Conservation (phyloP, 2,113 vertebrate genomes). For the Ancistrus triradiatus region DNA sequence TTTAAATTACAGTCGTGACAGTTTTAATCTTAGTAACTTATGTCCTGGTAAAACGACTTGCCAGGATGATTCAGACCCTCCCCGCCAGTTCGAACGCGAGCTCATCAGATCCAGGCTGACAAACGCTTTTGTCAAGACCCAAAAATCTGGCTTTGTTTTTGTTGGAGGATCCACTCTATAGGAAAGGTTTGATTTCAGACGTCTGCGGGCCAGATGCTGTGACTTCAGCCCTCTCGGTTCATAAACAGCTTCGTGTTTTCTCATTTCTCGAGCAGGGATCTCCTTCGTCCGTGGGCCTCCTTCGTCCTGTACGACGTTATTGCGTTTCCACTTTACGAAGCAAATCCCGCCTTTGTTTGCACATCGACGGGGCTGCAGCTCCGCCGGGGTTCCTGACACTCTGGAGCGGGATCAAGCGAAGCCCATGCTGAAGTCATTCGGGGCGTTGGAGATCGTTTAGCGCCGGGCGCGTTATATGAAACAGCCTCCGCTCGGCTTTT, state of each 20-base stretch:
- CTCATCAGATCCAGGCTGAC: constrained; percentile 9
- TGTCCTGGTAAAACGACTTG: too few species aligned
- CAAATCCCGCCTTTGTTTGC: constrained; percentile 52
- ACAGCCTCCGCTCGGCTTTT: constrained; percentile 15
- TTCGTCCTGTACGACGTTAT: constrained; percentile 28
- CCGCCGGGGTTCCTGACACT: constrained; percentile 36
- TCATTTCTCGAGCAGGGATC: not conserved
- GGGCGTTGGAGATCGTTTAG: constrained; percentile 18
- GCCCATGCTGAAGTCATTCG: constrained; percentile 32
- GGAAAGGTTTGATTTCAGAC: not conserved
- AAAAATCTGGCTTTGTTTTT: not conserved
- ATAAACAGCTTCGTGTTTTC: too few species aligned
- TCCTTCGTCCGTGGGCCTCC: constrained; percentile 3
- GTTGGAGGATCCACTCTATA: not conserved
- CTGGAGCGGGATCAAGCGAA: constrained; percentile 27
- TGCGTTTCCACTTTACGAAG: constrained; percentile 53
- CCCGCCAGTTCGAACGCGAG: too few species aligned
- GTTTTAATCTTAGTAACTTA: too few species aligned
- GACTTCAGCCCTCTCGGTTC: too few species aligned
- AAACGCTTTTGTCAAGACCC: not conserved
- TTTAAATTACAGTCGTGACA: too few species aligned
- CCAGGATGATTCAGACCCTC: too few species aligned
- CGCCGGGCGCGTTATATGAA: constrained; percentile 10
- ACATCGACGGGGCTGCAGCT: constrained; percentile 37
- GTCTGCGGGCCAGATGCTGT: too few species aligned